A percentile compares a stretch with the other conserved stretches of the same genome.
These are phyloP conservation scores for Metacarcinus magister DNA, from an alignment of 2,888 invertebrate species.

Conservation along the genomic window DNA sequence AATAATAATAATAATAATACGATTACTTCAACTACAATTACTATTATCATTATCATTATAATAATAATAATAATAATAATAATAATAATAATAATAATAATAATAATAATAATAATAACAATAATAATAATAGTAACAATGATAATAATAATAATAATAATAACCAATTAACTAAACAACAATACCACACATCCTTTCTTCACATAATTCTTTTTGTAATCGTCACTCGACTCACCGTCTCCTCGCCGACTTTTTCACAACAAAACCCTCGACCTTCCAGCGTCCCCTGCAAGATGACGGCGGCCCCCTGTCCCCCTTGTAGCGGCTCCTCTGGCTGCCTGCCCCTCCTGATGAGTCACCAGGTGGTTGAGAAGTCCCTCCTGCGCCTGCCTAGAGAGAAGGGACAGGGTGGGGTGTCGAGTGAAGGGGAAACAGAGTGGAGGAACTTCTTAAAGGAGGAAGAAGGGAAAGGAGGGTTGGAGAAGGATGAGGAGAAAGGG, in stretches of 20 bases:
- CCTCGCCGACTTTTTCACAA: background rate
- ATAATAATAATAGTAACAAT: background rate
- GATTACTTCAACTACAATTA: no score
- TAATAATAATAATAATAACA: background rate
- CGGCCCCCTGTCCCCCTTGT: background rate
- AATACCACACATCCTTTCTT: no score
- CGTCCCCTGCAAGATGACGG: constrained; percentile 11
- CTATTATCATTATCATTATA: background rate
- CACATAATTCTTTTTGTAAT: background rate
- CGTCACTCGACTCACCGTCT: background rate
- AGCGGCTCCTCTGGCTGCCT: background rate
- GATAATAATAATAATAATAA: background rate
- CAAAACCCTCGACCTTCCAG: background rate
- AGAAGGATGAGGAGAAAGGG: background rate
- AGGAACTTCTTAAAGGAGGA: background rate
- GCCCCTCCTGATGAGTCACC: background rate
- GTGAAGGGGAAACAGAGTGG: background rate
- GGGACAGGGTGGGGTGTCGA: background rate
- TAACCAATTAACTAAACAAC: no score
- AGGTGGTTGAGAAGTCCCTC: no score
- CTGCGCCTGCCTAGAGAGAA: background rate
- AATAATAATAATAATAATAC: background rate
- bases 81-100: background rate
- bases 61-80: background rate
- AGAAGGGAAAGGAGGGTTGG: background rate